Evolutionary conservation across 1,140 invertebrate genomes (phyloP), one percentile per base, ranked within the genome.

Genomic region (Hylyphantes graminicola): DNA sequence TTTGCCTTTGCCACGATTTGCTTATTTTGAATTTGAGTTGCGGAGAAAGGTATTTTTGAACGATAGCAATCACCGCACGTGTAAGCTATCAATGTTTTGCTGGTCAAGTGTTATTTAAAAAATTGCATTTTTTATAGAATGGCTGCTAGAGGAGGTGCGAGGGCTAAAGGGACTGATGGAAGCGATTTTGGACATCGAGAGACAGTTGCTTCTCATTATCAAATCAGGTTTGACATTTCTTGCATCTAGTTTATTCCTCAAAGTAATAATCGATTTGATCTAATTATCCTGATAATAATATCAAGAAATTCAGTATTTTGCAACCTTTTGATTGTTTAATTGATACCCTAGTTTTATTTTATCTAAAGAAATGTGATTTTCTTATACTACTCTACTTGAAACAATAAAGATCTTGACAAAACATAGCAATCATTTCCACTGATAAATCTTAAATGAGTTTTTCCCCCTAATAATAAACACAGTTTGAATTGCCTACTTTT

Each of bases 111-210:
- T 76, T 68, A 12, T 35, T 17, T 35, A 13, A 17, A 61, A n/a
- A 13, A 17, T 61, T 61, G 9, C 65, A 35, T 35, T 65, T 13
- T 50, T 35, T 51, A 12, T 15, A 70, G 21, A 73, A 88, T 88
- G 87, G 79, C 87, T 57, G 87, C 87, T 11, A 87, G 76, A 84
- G 80, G 68, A n/a, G 87, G 87, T 51, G 59, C 84, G 17, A 64
- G 85, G 61, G 87, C 85, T 57, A 53, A 65, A 54, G 88, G 87
- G 35, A 88, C 86, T 63, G 88, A 88, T 86, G 88, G 88, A 57
- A 87, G 74, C 65, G 88, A 88, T 85, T 88, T 75, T 86, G 19
- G 76, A 19, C 87, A 88, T 77, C 77, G 88, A 11, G 87, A 88
- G 77, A 86, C 53, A 53, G 82, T 88, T 50, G 87, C 87, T 11